A percentile compares a stretch with the other conserved stretches of the same genome.
Evolutionary conservation across 2,113 vertebrate genomes (phyloP).

Genomic region (Sebastes fasciatus): DNA sequence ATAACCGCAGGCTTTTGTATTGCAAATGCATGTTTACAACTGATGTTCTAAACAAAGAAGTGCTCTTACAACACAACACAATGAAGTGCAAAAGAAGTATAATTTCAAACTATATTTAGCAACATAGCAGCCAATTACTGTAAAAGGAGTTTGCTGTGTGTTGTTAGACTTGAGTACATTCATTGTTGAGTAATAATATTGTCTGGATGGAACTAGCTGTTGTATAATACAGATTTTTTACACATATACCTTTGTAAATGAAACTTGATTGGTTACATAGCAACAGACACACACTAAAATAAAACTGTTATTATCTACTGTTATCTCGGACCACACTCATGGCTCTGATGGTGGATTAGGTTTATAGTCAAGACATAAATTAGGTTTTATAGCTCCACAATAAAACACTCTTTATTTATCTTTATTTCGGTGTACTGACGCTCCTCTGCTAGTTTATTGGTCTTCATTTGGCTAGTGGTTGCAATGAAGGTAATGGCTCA

Average conservation of each 20-base stretch:
- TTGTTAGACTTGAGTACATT: neutral
- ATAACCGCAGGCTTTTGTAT: neutral
- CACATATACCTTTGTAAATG: neutral
- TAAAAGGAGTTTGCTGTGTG: neutral
- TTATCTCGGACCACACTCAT: slow-evolving; percentile 67
- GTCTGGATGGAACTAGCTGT: neutral
- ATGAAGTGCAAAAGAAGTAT: neutral
- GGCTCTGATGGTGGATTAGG: slow-evolving; percentile 48
- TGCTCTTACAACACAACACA: neutral
- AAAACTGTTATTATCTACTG: slow-evolving; percentile 36
- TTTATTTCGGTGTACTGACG: slow-evolving; percentile 4
- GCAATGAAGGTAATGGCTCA: slow-evolving; percentile 7
- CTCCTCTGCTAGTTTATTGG: slow-evolving; percentile 49
- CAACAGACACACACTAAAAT: slow-evolving; percentile 17
- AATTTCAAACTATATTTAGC: neutral
- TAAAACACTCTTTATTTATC: slow-evolving; percentile 54
- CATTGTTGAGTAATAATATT: neutral
- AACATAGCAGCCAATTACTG: neutral
- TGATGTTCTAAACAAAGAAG: neutral
- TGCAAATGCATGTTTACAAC: neutral
- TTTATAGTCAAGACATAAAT: slow-evolving; percentile 68
- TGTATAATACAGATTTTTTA: slow-evolving; percentile 25
- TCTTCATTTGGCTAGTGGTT: slow-evolving; percentile 32
- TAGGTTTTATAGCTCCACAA: slow-evolving; percentile 54
- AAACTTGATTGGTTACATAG: neutral